Base-by-base conservation (phyloP, 2,888 invertebrate species). In the Xiphydria camelus region DNA sequence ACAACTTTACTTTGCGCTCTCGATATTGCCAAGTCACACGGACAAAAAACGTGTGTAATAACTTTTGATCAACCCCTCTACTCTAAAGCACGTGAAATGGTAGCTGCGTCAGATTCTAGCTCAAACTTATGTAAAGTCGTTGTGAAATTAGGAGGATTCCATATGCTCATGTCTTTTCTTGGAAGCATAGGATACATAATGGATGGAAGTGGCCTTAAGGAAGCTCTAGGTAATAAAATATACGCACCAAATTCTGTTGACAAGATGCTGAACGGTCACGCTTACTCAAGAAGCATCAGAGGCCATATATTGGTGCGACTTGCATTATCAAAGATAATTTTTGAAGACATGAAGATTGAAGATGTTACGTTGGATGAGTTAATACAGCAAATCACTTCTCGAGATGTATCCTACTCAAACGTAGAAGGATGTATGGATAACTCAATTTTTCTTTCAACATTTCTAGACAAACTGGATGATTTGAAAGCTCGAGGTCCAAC, bases 281-380 rank as follows among this genome's bases (percentile, higher is more conserved):
- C 67, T 50, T 72, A 68, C 49, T 41, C 60, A 47, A 60, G 70
- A 59, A 57, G 58, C 49, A 55, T 72, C 47, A 53, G 70, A 59
- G 70, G 56, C 15, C 67, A 71, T 54, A 62, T 49, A 43, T 38
- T 71, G 51, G 41, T 67, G 38, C 62, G 53, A 44, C 56, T 65
- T 38, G 56, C 62, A 32, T 52, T 51, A 41, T 57, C 58, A 54
- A 48, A 38, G 39, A 57, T n/a, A n/a, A 62, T 64, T 56, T 62
- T 59, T 53, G 54, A 61, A 61, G 55, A 58, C 32, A 50, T 62
- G 51, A 49, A 59, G 33, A 58, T 60, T 47, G 56, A 62, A 51
- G 41, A 47, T 55, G 41, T 43, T 51, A 41, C 48, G 50, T 52
- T 53, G 36, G 48, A 51, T 45, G 43, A 39, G 25, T 61, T 61